Evolutionary conservation across 2,113 vertebrate genomes (phyloP).

Genomic region (Boulengeromyrus knoepffleri): DNA sequence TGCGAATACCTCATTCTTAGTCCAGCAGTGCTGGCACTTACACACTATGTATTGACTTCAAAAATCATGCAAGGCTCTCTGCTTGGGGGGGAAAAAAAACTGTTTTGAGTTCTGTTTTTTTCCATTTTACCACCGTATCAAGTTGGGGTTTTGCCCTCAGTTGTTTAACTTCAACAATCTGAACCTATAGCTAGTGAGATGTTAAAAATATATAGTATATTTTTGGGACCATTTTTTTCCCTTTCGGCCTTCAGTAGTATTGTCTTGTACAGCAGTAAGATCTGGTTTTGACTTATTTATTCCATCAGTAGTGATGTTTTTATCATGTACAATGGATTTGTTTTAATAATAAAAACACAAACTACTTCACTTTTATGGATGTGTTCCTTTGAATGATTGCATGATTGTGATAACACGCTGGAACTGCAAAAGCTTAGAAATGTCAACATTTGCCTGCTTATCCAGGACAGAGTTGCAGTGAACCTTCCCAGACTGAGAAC

Average conservation of each 20-base stretch:
- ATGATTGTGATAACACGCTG: not conserved
- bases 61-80: constrained; percentile 48
- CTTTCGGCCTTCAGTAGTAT: constrained; percentile 42
- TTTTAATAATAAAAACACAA: constrained; percentile 71
- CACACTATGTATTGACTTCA: constrained; percentile 57
- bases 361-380: constrained; percentile 29
- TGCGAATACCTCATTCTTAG: constrained; percentile 70
- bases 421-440: not conserved
- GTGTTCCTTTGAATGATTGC: constrained; percentile 38
- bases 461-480: not conserved
- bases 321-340: constrained; percentile 66
- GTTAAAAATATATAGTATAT: constrained; percentile 45
- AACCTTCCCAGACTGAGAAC: not conserved
- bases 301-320: constrained; percentile 96
- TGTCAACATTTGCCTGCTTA: not conserved
- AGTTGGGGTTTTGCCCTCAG: constrained; percentile 39
- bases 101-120: constrained; percentile 32
- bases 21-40: constrained; percentile 60
- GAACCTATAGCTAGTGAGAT: constrained; percentile 31
- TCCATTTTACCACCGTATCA: constrained; percentile 36
- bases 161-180: constrained; percentile 35
- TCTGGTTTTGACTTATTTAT: constrained; percentile 92
- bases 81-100: constrained; percentile 31
- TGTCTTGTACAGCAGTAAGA: constrained; percentile 88
- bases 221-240: constrained; percentile 66